phyloP scores from a whole-genome alignment of 2,113 vertebrate genomes.

The Egretta garzetta region DNA sequence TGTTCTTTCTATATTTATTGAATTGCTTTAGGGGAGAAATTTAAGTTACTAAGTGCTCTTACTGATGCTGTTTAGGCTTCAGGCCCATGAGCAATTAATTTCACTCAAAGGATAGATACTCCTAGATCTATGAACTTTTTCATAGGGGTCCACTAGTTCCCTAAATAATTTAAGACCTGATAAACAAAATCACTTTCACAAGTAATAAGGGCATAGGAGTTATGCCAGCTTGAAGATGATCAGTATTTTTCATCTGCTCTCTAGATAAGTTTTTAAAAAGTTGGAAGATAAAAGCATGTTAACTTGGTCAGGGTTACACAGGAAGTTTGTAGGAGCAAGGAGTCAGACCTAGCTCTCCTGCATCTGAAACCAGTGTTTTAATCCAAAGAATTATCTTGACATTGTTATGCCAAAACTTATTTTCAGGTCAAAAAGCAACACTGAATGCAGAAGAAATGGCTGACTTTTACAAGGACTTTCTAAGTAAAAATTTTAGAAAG shows the following conservation, averaged over 20 bases:
- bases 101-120: background rate
- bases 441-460: constrained; percentile 92
- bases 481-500: constrained; percentile 86
- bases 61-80: background rate
- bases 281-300: background rate
- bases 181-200: background rate
- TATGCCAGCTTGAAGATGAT: background rate
- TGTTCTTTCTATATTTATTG: background rate
- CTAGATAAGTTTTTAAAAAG: background rate
- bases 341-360: background rate
- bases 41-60: background rate
- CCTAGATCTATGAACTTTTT: background rate
- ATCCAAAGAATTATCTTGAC: background rate
- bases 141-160: background rate
- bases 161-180: background rate
- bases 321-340: background rate
- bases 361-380: background rate
- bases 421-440: constrained; percentile 82
- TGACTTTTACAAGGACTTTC: constrained; percentile 91
- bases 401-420: background rate
- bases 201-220: background rate
- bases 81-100: background rate
- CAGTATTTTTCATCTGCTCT: background rate
- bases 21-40: background rate
- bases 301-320: background rate